Percentiles rank a stretch among this genome's conserved stretches.
Conservation (phyloP, 2,113 vertebrate genomes). For the Apistogramma diplotaenia region DNA sequence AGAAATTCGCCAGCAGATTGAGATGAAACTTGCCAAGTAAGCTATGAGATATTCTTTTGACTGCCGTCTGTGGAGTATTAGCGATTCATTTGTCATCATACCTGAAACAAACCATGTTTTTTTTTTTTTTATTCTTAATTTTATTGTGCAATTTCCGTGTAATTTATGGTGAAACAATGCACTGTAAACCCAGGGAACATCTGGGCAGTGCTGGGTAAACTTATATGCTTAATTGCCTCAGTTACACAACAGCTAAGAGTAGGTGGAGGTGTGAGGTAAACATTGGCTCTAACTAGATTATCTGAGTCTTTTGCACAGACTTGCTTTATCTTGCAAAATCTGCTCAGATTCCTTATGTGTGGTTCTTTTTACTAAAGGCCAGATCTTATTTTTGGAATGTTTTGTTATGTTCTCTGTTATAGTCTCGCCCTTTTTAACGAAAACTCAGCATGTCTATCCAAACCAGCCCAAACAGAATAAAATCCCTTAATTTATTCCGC, state of each 20-base stretch:
- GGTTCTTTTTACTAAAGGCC: not conserved
- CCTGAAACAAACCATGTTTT: not conserved
- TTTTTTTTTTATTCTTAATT: not conserved
- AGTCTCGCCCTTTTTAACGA: not conserved
- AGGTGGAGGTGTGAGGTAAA: conserved; percentile 23
- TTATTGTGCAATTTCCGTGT: not conserved
- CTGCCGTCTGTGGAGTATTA: not conserved
- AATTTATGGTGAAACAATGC: not conserved
- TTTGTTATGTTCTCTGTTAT: not conserved
- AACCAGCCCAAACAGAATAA: not conserved
- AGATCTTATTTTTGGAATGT: not conserved
- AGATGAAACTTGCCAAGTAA: conserved; percentile 98
- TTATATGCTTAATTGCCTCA: conserved; percentile 1
- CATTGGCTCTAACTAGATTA: conserved; percentile 26
- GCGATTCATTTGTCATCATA: not conserved
- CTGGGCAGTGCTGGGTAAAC: not conserved
- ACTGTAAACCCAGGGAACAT: not conserved
- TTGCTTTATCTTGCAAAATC: conserved; percentile 31
- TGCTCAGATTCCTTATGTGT: conserved; percentile 4
- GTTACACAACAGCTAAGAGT: conserved; percentile 21
- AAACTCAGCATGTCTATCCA: not conserved
- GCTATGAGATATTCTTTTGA: conserved; percentile 37
- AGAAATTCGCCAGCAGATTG: conserved; percentile 97
- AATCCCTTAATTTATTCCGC: not conserved
- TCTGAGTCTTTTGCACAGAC: conserved; percentile 9